A percentile compares a stretch with the other conserved stretches of the same genome.
Evolutionary conservation across 1,140 invertebrate species (phyloP).

Genomic region (Metopolophium dirhodum): DNA sequence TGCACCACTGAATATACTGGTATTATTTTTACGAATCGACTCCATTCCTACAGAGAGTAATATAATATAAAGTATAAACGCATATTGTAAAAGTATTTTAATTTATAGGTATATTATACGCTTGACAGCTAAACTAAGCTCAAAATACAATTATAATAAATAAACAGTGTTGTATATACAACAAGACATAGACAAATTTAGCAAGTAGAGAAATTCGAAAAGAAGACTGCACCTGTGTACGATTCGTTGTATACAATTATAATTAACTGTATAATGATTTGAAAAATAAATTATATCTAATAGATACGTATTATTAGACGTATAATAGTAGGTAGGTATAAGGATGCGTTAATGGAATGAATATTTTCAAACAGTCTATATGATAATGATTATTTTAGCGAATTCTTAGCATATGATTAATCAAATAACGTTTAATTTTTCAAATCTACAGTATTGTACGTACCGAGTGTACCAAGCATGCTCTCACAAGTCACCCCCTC

Average conservation of each 20-base stretch:
- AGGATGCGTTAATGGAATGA: background rate
- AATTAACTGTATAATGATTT: background rate
- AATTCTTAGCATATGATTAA: no score
- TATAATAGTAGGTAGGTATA: background rate
- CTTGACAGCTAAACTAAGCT: background rate
- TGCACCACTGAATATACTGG: background rate
- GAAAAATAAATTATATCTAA: background rate
- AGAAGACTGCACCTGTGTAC: background rate
- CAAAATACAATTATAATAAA: background rate
- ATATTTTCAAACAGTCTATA: background rate
- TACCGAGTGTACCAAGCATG: no score
- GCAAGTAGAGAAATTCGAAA: background rate
- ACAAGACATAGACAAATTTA: background rate
- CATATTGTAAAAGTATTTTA: background rate
- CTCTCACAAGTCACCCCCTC: no score
- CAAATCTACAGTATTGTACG: no score
- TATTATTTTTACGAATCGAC: background rate
- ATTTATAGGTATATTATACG: background rate
- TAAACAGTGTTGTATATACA: background rate
- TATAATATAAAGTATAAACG: background rate
- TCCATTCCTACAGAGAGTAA: background rate
- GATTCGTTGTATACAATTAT: background rate
- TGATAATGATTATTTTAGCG: no score
- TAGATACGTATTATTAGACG: background rate
- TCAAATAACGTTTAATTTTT: no score